Conservation (phyloP, 2,888 invertebrate genomes). For the Suillia variegata region DNA sequence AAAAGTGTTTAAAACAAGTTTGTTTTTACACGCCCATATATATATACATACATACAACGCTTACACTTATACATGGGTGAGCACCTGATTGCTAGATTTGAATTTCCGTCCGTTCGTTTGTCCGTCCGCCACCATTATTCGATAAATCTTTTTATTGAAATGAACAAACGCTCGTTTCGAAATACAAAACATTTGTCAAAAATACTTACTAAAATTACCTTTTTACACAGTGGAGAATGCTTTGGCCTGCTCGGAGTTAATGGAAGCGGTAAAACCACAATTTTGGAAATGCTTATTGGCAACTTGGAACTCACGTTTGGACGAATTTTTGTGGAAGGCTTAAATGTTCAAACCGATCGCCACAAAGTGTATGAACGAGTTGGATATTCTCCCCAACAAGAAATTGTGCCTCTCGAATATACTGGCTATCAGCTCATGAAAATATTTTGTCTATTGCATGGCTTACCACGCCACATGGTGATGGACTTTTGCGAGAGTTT, state of each 20-base stretch:
- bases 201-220: too few relatives aligned
- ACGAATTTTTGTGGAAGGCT: conserved; percentile 3
- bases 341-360: background rate
- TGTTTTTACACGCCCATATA: too few relatives aligned
- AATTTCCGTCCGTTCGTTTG: too few relatives aligned
- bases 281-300: conserved; percentile 11
- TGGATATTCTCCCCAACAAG: conserved; percentile 15
- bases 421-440: conserved; percentile 8
- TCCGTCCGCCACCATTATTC: too few relatives aligned
- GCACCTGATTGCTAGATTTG: too few relatives aligned
- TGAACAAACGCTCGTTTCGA: too few relatives aligned
- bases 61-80: too few relatives aligned
- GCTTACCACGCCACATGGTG: background rate
- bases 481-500: conserved; percentile 3
- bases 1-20: too few relatives aligned
- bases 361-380: conserved; percentile 8
- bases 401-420: background rate
- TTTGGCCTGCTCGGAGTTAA: conserved; percentile 12
- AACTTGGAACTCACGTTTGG: conserved; percentile 5
- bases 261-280: conserved; percentile 4
- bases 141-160: too few relatives aligned
- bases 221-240: conserved; percentile 22
- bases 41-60: too few relatives aligned
- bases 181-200: too few relatives aligned
- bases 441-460: conserved; percentile 13